Conservation (phyloP, 2,797 vertebrate species). For the Myotis findleyi region DNA sequence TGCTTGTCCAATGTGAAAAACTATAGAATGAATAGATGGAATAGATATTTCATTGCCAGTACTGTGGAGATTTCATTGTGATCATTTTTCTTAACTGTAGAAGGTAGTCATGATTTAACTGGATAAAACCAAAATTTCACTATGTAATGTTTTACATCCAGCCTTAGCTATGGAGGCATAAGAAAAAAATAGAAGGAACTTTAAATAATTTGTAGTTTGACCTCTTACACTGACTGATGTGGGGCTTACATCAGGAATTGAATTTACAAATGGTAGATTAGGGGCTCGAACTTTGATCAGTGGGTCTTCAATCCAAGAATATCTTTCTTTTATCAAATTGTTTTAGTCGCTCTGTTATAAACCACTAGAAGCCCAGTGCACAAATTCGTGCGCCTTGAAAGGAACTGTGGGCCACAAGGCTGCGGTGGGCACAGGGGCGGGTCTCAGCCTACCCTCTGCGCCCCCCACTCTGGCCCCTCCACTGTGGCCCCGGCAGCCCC, state of each 20-base stretch:
- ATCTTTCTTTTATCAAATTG: conserved; percentile 32
- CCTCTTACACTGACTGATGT: not conserved
- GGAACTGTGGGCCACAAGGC: too few species aligned
- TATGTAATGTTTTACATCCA: not conserved
- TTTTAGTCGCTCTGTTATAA: not conserved
- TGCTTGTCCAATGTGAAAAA: not conserved
- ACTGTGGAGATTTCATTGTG: not conserved
- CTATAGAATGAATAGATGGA: not conserved
- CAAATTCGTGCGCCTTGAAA: too few species aligned
- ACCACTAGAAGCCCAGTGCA: not conserved
- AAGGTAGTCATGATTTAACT: not conserved
- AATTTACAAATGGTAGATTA: not conserved
- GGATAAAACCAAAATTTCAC: conserved; percentile 12
- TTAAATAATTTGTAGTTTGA: conserved; percentile 4
- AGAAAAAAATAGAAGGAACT: not conserved
- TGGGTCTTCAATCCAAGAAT: not conserved
- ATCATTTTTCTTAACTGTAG: not conserved
- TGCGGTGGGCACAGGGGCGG: too few species aligned
- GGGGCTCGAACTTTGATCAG: not conserved
- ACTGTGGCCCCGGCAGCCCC: too few species aligned
- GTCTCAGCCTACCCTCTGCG: too few species aligned
- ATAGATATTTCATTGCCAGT: not conserved
- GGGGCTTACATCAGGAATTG: not conserved
- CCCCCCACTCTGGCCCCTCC: too few species aligned
- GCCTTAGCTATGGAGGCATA: not conserved